Evolutionary conservation across 2,888 invertebrate species (phyloP).

Genomic region (Tridacna gigas): DNA sequence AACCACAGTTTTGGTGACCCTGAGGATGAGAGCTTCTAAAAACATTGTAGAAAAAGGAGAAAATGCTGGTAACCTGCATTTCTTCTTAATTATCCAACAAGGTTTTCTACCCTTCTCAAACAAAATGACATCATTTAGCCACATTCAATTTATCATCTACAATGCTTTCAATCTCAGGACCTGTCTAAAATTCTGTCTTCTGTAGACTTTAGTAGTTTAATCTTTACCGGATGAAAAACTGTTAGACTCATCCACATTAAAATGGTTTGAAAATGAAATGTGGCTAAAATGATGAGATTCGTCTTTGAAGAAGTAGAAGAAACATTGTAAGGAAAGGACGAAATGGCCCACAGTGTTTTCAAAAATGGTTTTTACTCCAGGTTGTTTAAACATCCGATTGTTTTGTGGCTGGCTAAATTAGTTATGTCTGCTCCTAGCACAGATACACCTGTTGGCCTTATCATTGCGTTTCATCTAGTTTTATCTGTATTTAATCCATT

Average conservation of each 20-base stretch:
- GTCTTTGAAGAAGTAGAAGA: neutral
- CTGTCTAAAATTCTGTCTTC: neutral
- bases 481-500: no score
- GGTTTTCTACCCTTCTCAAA: neutral
- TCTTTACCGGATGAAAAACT: neutral
- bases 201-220: neutral
- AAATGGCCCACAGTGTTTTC: no score
- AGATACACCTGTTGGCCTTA: no score
- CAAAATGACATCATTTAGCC: neutral
- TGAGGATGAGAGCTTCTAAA: neutral
- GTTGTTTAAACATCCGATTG: no score
- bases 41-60: neutral
- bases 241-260: neutral
- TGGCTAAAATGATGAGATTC: neutral
- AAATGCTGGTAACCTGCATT: neutral
- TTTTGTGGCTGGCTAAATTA: no score
- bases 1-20: no score
- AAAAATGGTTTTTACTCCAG: no score
- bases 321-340: no score
- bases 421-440: no score
- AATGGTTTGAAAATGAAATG: neutral
- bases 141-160: no score
- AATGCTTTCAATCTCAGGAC: neutral
- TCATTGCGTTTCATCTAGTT: no score
- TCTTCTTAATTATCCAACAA: neutral